Evolutionary conservation across 2,888 invertebrate species (phyloP).

Genomic region (Lomographa bimaculata): DNA sequence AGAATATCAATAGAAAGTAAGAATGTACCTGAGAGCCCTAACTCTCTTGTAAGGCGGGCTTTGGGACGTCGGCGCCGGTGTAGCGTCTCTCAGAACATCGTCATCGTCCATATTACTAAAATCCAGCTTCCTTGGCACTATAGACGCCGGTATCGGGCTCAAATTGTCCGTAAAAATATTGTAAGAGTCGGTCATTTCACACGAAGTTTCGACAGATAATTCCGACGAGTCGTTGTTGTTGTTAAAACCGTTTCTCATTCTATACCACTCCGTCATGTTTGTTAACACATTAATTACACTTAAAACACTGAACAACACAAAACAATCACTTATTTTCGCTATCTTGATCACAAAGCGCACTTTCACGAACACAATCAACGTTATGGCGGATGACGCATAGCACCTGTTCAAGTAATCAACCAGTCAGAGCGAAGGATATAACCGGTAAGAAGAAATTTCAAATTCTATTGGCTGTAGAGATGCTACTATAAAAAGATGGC

Average conservation of each 20-base stretch:
- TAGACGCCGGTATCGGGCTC: slow-evolving; percentile 79
- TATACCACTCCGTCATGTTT: slow-evolving; percentile 76
- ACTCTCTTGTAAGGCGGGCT: slow-evolving; percentile 85
- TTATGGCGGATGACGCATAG: slow-evolving; percentile 82
- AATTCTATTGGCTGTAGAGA: slow-evolving; percentile 56
- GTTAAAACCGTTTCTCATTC: slow-evolving; percentile 66
- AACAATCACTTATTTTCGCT: slow-evolving; percentile 47
- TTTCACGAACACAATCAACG: slow-evolving; percentile 70
- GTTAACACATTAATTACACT: slow-evolving; percentile 59
- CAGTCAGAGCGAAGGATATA: slow-evolving; percentile 61
- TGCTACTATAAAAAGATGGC: slow-evolving; percentile 53
- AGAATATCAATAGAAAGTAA: slow-evolving; percentile 33
- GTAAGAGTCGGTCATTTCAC: slow-evolving; percentile 86
- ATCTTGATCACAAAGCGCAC: slow-evolving; percentile 63
- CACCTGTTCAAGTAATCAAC: slow-evolving; percentile 65
- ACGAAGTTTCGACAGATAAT: slow-evolving; percentile 83
- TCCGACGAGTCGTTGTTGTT: slow-evolving; percentile 77
- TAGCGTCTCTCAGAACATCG: slow-evolving; percentile 62
- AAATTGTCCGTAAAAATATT: slow-evolving; percentile 84
- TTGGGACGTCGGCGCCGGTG: slow-evolving; percentile 58
- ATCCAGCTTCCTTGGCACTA: slow-evolving; percentile 85
- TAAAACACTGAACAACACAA: slow-evolving; percentile 54
- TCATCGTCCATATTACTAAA: slow-evolving; percentile 76
- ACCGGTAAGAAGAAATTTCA: slow-evolving; percentile 68
- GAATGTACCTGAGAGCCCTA: slow-evolving; percentile 78